phyloP scores from a whole-genome alignment of 35 echinoderm and acorn worm species.

The Chiridota heheva region DNA sequence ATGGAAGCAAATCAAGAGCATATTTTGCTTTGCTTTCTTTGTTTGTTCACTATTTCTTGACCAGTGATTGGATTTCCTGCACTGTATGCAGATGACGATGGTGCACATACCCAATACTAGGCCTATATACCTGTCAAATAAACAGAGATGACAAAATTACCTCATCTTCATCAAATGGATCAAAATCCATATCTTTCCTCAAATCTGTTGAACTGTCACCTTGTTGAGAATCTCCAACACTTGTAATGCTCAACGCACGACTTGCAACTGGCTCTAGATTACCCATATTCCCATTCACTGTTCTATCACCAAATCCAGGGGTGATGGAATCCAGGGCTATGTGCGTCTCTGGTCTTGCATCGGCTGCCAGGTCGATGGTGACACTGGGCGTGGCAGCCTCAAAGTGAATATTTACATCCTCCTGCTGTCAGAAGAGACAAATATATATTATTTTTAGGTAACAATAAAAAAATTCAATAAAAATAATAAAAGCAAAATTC shows the following conservation, averaged over 20 bases:
- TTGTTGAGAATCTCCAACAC: constrained; percentile 59
- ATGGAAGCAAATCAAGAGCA: too few relatives aligned
- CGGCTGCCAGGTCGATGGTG: constrained; percentile 79
- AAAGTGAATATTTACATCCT: constrained; percentile 63
- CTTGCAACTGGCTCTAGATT: constrained; percentile 29
- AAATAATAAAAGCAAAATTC: too few relatives aligned
- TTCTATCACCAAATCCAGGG: constrained; percentile 49
- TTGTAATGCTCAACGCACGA: constrained; percentile 67
- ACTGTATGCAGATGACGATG: too few relatives aligned
- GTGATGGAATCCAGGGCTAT: constrained; percentile 78
- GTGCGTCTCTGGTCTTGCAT: constrained; percentile 78
- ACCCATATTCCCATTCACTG: neutral
- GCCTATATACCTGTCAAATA: too few relatives aligned
- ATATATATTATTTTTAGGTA: too few relatives aligned
- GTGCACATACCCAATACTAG: too few relatives aligned
- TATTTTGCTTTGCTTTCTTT: too few relatives aligned
- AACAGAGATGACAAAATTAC: too few relatives aligned
- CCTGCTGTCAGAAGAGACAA: neutral
- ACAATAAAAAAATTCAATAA: too few relatives aligned
- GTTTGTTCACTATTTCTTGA: too few relatives aligned
- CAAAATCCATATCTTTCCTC: constrained; percentile 52
- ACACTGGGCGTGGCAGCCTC: constrained; percentile 88
- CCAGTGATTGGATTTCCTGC: too few relatives aligned
- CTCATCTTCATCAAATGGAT: constrained; percentile 95
- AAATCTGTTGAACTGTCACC: constrained; percentile 51